Conservation (phyloP, 2,797 vertebrate species). For the Acanthurus lineatus region DNA sequence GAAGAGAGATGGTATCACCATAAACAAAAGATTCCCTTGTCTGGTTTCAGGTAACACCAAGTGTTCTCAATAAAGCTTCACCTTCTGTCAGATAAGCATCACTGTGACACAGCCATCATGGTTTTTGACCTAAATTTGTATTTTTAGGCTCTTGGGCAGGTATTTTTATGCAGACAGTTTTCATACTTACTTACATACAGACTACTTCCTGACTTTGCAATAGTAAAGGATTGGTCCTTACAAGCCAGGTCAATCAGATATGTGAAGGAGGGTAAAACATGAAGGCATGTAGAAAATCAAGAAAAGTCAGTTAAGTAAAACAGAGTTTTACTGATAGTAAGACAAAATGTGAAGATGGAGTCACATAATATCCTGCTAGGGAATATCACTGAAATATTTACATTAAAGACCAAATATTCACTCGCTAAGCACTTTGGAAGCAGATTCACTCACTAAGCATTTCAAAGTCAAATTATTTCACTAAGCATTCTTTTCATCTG, state of each 20-base stretch:
- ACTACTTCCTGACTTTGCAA: not conserved
- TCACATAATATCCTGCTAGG: conserved; percentile 35
- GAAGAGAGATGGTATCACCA: not conserved
- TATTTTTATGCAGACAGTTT: not conserved
- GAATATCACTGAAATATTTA: conserved; percentile 75
- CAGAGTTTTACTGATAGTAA: conserved; percentile 28
- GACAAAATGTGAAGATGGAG: conserved; percentile 47
- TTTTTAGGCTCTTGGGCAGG: not conserved
- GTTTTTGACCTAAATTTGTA: conserved; percentile 14
- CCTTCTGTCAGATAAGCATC: conserved; percentile 12
- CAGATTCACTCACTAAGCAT: conserved; percentile 64
- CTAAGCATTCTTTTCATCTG: conserved; percentile 69
- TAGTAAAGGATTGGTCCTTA: not conserved
- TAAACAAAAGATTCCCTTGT: conserved; percentile 10
- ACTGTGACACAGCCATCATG: conserved; percentile 4
- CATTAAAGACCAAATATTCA: conserved; percentile 48
- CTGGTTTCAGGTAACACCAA: conserved; percentile 1
- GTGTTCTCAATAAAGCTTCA: conserved; percentile 24
- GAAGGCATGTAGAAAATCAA: conserved; percentile 1
- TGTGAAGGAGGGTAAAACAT: conserved; percentile 20
- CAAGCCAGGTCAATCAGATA: conserved; percentile 31
- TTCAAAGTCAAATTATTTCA: conserved; percentile 62
- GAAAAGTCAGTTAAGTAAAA: conserved; percentile 35
- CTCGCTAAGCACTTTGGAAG: conserved; percentile 67
- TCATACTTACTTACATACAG: no score